These are phyloP conservation scores for Lepidonotus clava DNA, from an alignment of 2,888 invertebrate genomes.

Conservation along the genomic window DNA sequence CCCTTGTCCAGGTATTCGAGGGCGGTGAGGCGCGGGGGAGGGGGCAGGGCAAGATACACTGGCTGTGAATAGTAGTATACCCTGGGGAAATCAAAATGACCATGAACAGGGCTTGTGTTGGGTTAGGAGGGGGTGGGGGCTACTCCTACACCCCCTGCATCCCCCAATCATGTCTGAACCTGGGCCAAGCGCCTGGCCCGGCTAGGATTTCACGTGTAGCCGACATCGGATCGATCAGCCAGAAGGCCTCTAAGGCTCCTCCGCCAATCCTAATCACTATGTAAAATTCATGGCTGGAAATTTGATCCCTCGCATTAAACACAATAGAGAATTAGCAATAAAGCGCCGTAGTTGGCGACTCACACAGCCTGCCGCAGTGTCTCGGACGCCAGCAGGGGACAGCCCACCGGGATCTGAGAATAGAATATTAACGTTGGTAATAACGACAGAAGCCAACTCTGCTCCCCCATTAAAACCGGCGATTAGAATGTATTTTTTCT, in stretches of 20 bases:
- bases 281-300: conserved; percentile 44
- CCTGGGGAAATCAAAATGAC: conserved; percentile 12
- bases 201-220: neutral
- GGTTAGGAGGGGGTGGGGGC: neutral
- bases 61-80: neutral
- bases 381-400: neutral
- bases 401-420: neutral
- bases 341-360: neutral
- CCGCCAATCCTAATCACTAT: conserved; percentile 31
- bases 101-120: neutral
- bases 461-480: too few species aligned
- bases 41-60: neutral
- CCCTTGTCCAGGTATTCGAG: neutral
- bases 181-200: neutral
- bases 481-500: too few species aligned
- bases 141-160: neutral
- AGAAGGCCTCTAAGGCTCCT: neutral
- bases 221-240: conserved; percentile 5
- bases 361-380: neutral
- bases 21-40: neutral
- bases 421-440: too few species aligned
- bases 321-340: conserved; percentile 38
- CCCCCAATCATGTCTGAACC: neutral
- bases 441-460: too few species aligned
- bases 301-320: conserved; percentile 30